These are phyloP conservation scores for Elgaria multicarinata DNA, from an alignment of 2,113 vertebrate genomes.

Conservation along the genomic window DNA sequence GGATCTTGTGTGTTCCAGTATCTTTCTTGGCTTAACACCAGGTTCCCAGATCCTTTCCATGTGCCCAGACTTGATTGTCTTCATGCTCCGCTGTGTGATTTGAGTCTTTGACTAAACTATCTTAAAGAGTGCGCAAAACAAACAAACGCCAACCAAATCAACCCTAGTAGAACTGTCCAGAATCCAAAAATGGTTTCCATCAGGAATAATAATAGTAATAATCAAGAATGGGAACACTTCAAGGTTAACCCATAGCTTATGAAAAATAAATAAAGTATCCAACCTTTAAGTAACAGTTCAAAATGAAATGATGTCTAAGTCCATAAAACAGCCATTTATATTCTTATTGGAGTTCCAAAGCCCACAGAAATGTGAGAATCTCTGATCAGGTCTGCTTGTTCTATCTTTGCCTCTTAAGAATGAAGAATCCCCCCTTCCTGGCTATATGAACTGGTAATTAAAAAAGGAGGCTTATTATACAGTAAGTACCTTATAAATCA, in stretches of 20 bases:
- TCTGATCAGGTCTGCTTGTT: background rate
- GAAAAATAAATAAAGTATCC: no score
- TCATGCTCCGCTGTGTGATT: background rate
- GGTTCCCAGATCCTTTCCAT: no score
- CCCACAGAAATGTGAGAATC: background rate
- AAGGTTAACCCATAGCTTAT: background rate
- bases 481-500: slow-evolving; percentile 28
- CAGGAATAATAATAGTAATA: background rate
- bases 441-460: background rate
- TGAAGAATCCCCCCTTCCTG: background rate
- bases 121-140: background rate
- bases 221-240: background rate
- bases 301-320: background rate
- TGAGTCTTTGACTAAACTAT: background rate
- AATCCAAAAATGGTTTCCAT: background rate
- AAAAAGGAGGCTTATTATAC: slow-evolving; percentile 1
- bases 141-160: background rate
- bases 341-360: background rate
- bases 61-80: background rate
- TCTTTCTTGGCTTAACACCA: background rate
- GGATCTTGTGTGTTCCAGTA: background rate
- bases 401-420: background rate
- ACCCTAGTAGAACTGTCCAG: background rate
- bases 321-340: background rate
- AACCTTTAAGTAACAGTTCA: background rate